Evolutionary conservation across 2,797 vertebrate genomes (phyloP).

Genomic region (Mallotus villosus): DNA sequence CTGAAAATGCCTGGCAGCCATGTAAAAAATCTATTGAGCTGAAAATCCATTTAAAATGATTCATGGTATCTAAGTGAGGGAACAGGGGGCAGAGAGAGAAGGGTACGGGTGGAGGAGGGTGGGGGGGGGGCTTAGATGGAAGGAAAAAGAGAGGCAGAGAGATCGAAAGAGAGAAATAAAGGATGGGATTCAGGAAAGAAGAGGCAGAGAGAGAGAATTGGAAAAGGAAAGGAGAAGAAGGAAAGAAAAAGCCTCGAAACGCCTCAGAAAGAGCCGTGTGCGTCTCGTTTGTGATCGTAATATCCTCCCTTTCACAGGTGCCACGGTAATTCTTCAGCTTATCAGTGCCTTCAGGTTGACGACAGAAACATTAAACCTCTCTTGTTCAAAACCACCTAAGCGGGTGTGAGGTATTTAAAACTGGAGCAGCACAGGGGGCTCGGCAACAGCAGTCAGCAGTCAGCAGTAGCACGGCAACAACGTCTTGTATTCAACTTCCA

Average conservation of each 20-base stretch:
- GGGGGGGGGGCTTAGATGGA: background rate
- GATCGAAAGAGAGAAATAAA: background rate
- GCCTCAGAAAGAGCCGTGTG: too few relatives aligned
- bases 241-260: background rate
- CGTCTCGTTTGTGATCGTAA: too few relatives aligned
- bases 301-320: slow-evolving; percentile 4
- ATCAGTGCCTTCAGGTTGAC: slow-evolving; percentile 6
- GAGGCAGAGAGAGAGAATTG: background rate
- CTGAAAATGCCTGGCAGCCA: background rate
- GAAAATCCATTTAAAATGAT: slow-evolving; percentile 23
- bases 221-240: background rate
- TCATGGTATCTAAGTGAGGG: slow-evolving; percentile 7
- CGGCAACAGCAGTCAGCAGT: background rate
- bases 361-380: slow-evolving; percentile 12
- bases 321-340: slow-evolving; percentile 15
- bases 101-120: background rate
- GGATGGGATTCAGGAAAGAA: background rate
- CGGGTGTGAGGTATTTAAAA: slow-evolving; percentile 22
- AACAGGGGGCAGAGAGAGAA: background rate
- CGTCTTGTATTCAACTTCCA: background rate
- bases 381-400: slow-evolving; percentile 18
- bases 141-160: background rate
- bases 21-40: slow-evolving; percentile 21
- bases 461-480: background rate
- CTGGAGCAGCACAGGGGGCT: slow-evolving; percentile 10